Conservation (phyloP, 2,797 vertebrate genomes). For the Catamblyrhynchus diadema region DNA sequence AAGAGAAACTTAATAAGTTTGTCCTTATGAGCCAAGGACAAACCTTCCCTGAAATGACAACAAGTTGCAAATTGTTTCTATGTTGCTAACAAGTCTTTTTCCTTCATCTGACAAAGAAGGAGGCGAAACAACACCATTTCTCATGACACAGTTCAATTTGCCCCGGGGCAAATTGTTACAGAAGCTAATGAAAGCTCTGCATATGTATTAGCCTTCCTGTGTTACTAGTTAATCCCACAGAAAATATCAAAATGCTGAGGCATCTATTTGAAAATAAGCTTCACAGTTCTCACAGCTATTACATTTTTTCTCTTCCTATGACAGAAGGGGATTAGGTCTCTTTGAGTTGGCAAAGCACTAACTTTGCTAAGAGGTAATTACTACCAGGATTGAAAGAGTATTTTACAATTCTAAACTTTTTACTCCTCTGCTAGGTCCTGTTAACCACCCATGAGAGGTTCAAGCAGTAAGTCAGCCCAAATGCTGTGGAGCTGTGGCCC, state of each 20-base stretch:
- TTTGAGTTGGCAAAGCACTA: neutral
- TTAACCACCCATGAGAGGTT: neutral
- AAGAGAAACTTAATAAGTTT: neutral
- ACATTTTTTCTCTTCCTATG: neutral
- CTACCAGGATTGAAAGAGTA: neutral
- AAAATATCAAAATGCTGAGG: conserved; percentile 56
- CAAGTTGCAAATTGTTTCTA: neutral
- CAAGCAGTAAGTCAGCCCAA: neutral
- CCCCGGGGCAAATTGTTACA: conserved; percentile 5
- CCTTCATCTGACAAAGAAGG: neutral
- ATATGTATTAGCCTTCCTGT: conserved; percentile 45
- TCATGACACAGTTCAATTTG: neutral
- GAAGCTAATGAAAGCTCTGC: conserved; percentile 42
- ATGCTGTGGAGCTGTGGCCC: rapidly evolving
- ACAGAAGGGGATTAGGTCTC: conserved; percentile 8
- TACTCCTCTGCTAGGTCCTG: neutral
- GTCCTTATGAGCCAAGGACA: neutral
- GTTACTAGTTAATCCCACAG: conserved; percentile 47
- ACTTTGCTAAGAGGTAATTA: neutral
- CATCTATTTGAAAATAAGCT: conserved; percentile 46
- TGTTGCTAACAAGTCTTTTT: neutral
- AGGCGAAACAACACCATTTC: neutral
- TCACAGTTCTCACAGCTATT: conserved; percentile 7
- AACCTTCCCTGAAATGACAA: neutral
- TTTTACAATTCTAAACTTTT: neutral